Evolutionary conservation across 2,888 invertebrate species (phyloP), one percentile per base, ranked within the genome.

Genomic region (Ichneumon xanthorius): DNA sequence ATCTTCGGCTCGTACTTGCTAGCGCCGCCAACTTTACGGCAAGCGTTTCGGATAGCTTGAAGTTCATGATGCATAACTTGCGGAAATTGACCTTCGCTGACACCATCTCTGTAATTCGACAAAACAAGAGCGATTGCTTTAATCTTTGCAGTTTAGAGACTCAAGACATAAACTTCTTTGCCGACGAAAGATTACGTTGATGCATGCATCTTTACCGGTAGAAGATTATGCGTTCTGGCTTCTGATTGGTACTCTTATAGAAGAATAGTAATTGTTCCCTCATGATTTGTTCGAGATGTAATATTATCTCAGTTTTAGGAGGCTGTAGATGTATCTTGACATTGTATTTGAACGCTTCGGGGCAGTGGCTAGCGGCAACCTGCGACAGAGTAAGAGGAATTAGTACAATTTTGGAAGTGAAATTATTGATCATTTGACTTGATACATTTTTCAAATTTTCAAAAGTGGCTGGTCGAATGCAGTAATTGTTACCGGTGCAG

Each of bases 1-100:
- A 99, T 96, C 75, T 96, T 95, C 0, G 99, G 98, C 90, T 96
- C 96, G 89, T 96, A 96, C 0, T 93, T 93, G 6, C 95, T 95
- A 4, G 94, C 71, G 1, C 93, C 87, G 71, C 94, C 93, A 53
- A 96, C 89, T 89, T 92, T 93, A 88, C 92, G 94, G 89, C 97
- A 98, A 0, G 99, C 99, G 63, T 94, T 94, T 91, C 96, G 95
- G 14, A 98, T 96, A 0, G 96, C 97, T 0, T 90, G 90, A n/a
- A 97, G 90, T 92, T 98, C 98, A 1, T 94, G 93, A 70, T 95
- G 94, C 94, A 96, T 95, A 0, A 98, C 97, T 92, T 95, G 94
- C 4, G 95, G 94, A 91, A 98, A 98, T 89, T 98, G 97, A 0
- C 98, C 98, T 90, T 98, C 98, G 0, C 97, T 97, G 0, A 98